Evolutionary conservation across 2,888 invertebrate genomes (phyloP), one percentile per base, ranked within the genome.

Genomic region (Himalopsyche kuldschensis): DNA sequence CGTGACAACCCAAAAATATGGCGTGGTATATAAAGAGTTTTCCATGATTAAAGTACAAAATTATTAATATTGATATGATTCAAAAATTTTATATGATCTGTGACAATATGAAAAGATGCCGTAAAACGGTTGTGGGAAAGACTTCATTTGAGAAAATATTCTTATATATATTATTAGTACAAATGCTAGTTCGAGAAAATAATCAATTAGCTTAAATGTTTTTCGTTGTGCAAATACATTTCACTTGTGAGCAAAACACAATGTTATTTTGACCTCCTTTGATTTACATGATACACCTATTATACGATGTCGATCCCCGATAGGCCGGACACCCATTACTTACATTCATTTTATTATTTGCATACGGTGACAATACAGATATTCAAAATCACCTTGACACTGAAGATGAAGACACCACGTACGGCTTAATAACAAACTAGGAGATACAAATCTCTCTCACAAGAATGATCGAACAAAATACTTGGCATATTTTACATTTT

Each of bases 271-370:
- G 55, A 20, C 55, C 55, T 46, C 48, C 31, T 79, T 30, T 27
- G 79, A 17, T n/a, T 17, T 31, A 47, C 3, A 75, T 15, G 6
- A n/a, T n/a, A n/a, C n/a, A n/a, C n/a, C 32, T 6, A 5, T 5
- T 30, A 31, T 30, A 75, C 75, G 10, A 20, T 69, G 47, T 27
- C 47, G 75, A 47, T 24, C 15, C 6, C 69, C 30, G n/a, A 46
- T 35, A 5, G 63, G 46, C 30, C 30, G 46, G 75, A 46, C 32
- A 79, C 80, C 27, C 55, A 77, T 77, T 35, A 32, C 32, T 48
- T 48, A 77, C n/a, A 32, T 47, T 76, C 48, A 76, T 75, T 30
- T 76, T 32, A 48, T 32, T 81, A 81, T 75, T 75, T 75, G 75
- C 75, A 75, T 32, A 10, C 30, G n/a, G 31, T 8, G 55, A 55